Evolutionary conservation across 2,113 vertebrate genomes (phyloP).

Genomic region (Pedionomus torquatus): DNA sequence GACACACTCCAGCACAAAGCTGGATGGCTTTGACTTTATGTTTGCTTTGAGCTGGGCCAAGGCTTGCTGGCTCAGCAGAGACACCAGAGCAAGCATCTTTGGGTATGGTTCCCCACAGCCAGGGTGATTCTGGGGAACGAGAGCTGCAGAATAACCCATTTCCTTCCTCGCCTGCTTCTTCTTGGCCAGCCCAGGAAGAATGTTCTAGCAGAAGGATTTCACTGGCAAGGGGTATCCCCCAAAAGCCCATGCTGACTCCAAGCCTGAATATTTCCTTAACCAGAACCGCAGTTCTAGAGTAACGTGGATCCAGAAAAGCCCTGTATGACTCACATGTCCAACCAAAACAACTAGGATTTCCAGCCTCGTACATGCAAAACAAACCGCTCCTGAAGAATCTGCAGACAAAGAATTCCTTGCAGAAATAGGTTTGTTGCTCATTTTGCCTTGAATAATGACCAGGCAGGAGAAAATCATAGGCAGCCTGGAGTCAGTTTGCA

Average conservation of each 20-base stretch:
- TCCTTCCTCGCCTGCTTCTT: slow-evolving; percentile 4
- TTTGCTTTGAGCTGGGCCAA: neutral
- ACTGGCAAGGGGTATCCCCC: slow-evolving; percentile 67
- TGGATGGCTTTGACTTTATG: neutral
- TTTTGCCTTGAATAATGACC: slow-evolving; percentile 58
- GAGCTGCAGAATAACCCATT: neutral
- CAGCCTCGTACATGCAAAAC: slow-evolving; percentile 54
- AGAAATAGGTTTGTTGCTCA: slow-evolving; percentile 53
- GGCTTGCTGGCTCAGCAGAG: neutral
- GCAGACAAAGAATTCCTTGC: slow-evolving; percentile 69
- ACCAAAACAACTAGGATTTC: slow-evolving; percentile 52
- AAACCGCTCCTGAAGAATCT: slow-evolving; percentile 64
- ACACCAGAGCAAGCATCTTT: neutral
- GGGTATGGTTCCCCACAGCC: neutral
- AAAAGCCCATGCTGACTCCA: slow-evolving; percentile 6
- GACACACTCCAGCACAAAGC: neutral
- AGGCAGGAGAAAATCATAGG: slow-evolving; percentile 57
- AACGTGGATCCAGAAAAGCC: slow-evolving; percentile 46
- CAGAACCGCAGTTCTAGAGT: slow-evolving; percentile 56
- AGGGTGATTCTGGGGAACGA: neutral
- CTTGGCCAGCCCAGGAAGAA: neutral
- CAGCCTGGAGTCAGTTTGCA: slow-evolving; percentile 49
- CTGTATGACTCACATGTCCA: slow-evolving; percentile 9
- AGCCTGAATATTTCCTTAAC: slow-evolving; percentile 51
- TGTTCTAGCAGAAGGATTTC: slow-evolving; percentile 64